A percentile compares a stretch with the other conserved stretches of the same genome.
Conservation (phyloP, 2,113 vertebrate species). For the Trachemys scripta region DNA sequence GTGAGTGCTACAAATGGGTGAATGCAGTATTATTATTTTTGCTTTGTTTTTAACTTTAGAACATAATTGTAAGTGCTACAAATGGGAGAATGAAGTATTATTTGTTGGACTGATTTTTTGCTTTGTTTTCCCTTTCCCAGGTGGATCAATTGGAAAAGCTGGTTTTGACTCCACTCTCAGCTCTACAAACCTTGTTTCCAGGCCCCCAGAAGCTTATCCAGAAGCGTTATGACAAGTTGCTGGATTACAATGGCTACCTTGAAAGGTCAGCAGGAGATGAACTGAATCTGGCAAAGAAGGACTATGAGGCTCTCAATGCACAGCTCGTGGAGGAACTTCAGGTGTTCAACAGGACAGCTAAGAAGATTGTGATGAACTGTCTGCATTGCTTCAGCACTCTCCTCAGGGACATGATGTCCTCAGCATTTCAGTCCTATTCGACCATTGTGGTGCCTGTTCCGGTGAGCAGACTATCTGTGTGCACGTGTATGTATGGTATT, state of each 20-base stretch:
- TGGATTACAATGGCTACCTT: conserved; percentile 91
- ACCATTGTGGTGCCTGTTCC: conserved; percentile 72
- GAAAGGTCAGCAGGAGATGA: conserved; percentile 84
- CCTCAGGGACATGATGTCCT: conserved; percentile 80
- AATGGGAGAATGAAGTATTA: not conserved
- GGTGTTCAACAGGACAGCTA: conserved; percentile 88
- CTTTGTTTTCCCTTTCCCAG: conserved; percentile 73
- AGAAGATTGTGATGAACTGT: conserved; percentile 86
- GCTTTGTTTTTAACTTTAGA: not conserved
- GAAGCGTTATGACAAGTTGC: conserved; percentile 96
- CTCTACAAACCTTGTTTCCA: conserved; percentile 89
- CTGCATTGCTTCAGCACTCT: conserved; percentile 84
- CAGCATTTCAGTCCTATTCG: conserved; percentile 73
- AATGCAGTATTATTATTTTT: not conserved
- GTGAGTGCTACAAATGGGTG: not conserved
- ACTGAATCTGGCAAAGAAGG: conserved; percentile 85
- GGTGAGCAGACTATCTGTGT: conserved; percentile 77
- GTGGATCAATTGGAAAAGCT: conserved; percentile 83
- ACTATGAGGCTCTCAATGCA: conserved; percentile 94
- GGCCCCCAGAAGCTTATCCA: conserved; percentile 97
- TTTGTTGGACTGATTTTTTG: not conserved
- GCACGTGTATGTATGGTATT: not conserved
- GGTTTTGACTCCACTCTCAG: conserved; percentile 86
- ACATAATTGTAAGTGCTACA: not conserved
- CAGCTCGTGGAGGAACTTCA: conserved; percentile 94